phyloP scores from a whole-genome alignment of 1,140 invertebrate genomes.

The Drosophila sulfurigaster region DNA sequence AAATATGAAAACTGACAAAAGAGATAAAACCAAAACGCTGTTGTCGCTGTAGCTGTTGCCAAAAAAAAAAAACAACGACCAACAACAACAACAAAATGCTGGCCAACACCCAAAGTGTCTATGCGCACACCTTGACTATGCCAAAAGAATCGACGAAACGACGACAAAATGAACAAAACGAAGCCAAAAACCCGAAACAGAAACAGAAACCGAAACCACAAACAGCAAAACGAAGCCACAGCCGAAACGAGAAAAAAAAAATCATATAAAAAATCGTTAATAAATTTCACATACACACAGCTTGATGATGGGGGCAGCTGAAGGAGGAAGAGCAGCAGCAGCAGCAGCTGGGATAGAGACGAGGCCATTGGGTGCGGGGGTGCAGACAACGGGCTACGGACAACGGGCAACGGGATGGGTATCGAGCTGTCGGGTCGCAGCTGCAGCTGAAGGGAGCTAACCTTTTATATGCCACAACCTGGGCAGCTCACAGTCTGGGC shows the following conservation, averaged over 20 bases:
- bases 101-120: constrained; percentile 82
- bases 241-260: constrained; percentile 70
- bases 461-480: constrained; percentile 65
- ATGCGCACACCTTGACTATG: constrained; percentile 74
- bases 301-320: not conserved
- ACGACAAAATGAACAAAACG: constrained; percentile 30
- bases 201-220: constrained; percentile 20
- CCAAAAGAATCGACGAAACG: constrained; percentile 14
- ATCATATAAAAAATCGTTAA: constrained; percentile 81
- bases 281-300: constrained; percentile 76
- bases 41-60: constrained; percentile 21
- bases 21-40: constrained; percentile 64
- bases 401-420: not conserved
- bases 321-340: not conserved
- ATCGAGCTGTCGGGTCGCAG: constrained; percentile 36
- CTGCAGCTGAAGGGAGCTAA: constrained; percentile 74
- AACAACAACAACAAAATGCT: constrained; percentile 10
- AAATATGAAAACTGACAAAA: constrained; percentile 51
- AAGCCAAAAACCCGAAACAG: constrained; percentile 20
- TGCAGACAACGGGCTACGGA: not conserved
- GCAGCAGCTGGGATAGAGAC: constrained; percentile 18
- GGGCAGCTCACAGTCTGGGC: constrained; percentile 33
- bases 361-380: constrained; percentile 10
- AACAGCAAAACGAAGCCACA: constrained; percentile 26
- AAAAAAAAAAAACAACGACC: constrained; percentile 7